Conservation (phyloP, 2,113 vertebrate genomes). For the Mesoclemmys tuberculata region DNA sequence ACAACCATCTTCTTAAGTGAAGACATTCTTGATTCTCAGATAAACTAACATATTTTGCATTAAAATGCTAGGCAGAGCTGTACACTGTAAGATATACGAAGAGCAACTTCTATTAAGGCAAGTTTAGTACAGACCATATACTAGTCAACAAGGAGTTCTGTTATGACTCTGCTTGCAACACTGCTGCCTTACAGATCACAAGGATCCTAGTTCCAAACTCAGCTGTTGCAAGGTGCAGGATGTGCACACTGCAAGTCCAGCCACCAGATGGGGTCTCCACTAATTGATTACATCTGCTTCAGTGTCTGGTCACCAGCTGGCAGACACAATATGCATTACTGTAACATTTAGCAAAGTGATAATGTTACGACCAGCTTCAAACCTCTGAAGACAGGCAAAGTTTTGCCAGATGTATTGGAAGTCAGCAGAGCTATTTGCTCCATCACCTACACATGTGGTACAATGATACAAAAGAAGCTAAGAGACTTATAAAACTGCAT, state of each 20-base stretch:
- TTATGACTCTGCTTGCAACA: background rate
- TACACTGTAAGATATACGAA: background rate
- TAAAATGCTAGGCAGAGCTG: background rate
- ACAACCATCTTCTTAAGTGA: background rate
- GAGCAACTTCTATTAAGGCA: background rate
- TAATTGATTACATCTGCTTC: background rate
- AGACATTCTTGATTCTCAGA: background rate
- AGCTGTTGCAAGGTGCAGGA: background rate
- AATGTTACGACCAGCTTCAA: background rate
- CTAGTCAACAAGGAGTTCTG: background rate
- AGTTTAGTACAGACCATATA: background rate
- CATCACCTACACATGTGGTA: background rate
- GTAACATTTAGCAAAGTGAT: background rate
- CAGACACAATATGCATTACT: background rate
- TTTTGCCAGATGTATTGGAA: background rate
- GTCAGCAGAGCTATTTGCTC: background rate
- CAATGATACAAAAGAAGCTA: background rate
- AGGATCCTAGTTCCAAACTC: background rate
- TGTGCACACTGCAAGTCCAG: background rate
- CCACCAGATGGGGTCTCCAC: background rate
- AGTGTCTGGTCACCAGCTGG: background rate
- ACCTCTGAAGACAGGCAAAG: background rate
- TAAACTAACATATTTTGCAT: background rate
- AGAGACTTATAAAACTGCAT: background rate
- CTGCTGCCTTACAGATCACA: background rate